Conservation (phyloP, 2,797 vertebrate genomes). For the Myioborus melanocephalus region DNA sequence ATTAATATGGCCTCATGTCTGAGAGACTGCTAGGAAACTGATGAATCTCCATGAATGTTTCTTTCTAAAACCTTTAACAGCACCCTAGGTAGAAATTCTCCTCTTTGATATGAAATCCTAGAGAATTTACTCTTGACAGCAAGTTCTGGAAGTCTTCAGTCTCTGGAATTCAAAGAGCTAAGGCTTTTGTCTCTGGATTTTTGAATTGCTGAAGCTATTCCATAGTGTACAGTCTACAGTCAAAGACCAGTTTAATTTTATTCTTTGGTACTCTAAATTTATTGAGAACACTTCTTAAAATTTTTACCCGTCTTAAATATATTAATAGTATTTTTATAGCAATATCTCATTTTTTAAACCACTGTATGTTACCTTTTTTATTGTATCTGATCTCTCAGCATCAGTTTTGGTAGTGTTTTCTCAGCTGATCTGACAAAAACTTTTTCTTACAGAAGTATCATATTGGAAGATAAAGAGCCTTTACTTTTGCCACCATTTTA, state of each 20-base stretch:
- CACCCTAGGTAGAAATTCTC: constrained; percentile 14
- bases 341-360: not conserved
- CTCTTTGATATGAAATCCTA: constrained; percentile 57
- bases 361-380: not conserved
- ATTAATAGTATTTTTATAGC: not conserved
- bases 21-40: not conserved
- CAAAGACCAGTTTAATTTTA: not conserved
- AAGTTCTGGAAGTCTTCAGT: constrained; percentile 50
- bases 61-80: constrained; percentile 23
- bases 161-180: constrained; percentile 15
- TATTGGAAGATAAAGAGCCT: not conserved
- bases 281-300: not conserved
- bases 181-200: not conserved
- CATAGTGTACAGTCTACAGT: not conserved
- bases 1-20: not conserved
- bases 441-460: not conserved
- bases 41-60: not conserved
- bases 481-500: not conserved
- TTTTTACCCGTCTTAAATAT: not conserved
- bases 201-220: not conserved
- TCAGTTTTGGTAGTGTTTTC: not conserved
- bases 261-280: not conserved
- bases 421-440: not conserved
- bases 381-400: not conserved
- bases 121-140: constrained; percentile 45